A percentile compares a stretch with the other conserved stretches of the same genome.
These are phyloP conservation scores for Chelonoidis abingdonii DNA, from an alignment of 2,113 vertebrate genomes.

Conservation along the genomic window DNA sequence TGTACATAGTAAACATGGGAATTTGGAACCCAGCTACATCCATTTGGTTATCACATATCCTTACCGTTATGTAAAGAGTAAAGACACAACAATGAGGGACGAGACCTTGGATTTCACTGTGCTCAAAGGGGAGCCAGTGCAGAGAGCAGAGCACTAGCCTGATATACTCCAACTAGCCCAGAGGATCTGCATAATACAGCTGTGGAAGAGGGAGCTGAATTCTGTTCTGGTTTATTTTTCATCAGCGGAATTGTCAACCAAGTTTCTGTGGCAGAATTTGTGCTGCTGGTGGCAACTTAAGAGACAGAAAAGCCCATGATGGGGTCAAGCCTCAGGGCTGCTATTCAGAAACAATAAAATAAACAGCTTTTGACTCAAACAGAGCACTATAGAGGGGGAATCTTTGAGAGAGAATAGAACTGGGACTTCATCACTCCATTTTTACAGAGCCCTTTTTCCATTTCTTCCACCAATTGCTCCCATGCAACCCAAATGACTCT, in stretches of 20 bases:
- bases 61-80: background rate
- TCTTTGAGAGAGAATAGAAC: background rate
- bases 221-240: background rate
- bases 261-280: background rate
- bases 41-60: background rate
- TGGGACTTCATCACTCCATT: background rate
- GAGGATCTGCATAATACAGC: background rate
- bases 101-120: too few species aligned
- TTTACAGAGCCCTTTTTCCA: background rate
- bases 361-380: background rate
- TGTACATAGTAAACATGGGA: fast-evolving
- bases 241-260: background rate
- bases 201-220: background rate
- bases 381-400: background rate
- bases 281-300: background rate
- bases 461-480: background rate
- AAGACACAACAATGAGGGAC: background rate
- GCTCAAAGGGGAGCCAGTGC: background rate
- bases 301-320: background rate
- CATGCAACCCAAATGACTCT: background rate
- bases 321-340: background rate
- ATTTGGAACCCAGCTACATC: background rate
- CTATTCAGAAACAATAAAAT: background rate
- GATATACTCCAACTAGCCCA: background rate
- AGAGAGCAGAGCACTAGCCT: background rate